These are phyloP conservation scores for Smutsia gigantea DNA, from an alignment of 2,797 vertebrate genomes.

Conservation along the genomic window DNA sequence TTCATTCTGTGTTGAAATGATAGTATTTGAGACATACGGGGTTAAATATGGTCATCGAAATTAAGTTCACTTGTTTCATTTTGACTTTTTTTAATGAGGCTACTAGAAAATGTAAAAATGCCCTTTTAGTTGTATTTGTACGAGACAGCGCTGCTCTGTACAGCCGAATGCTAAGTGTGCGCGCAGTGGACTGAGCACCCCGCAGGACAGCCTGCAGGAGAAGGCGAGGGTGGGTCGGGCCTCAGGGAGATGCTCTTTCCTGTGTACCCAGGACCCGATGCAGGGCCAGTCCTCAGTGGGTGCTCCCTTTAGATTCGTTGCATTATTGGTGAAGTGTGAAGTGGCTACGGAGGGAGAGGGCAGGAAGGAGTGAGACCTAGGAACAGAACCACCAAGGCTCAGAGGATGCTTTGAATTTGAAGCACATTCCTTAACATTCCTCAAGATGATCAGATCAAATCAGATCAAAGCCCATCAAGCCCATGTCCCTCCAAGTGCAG, in stretches of 20 bases:
- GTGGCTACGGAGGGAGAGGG: not conserved
- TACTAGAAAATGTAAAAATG: not conserved
- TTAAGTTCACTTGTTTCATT: not conserved
- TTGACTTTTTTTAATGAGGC: not conserved
- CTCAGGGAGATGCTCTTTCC: not conserved
- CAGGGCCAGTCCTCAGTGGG: not conserved
- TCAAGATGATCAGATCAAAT: not conserved
- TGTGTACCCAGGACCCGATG: not conserved
- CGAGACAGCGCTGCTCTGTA: accelerated
- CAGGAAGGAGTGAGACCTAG: not conserved
- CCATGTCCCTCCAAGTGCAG: not conserved
- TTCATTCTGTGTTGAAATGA: not conserved
- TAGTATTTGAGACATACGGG: not conserved
- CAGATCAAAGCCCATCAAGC: not conserved
- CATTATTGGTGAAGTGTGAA: not conserved
- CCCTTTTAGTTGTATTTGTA: not conserved
- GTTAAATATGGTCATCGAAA: not conserved
- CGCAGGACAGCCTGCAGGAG: not conserved
- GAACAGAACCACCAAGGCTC: not conserved
- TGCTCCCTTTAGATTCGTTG: not conserved
- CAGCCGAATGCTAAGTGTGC: no score
- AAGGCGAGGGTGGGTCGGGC: accelerated
- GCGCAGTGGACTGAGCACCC: not conserved
- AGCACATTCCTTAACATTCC: not conserved
- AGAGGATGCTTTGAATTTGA: not conserved